These are phyloP conservation scores for Magallana angulata DNA, from an alignment of 1,140 invertebrate genomes.

Conservation along the genomic window DNA sequence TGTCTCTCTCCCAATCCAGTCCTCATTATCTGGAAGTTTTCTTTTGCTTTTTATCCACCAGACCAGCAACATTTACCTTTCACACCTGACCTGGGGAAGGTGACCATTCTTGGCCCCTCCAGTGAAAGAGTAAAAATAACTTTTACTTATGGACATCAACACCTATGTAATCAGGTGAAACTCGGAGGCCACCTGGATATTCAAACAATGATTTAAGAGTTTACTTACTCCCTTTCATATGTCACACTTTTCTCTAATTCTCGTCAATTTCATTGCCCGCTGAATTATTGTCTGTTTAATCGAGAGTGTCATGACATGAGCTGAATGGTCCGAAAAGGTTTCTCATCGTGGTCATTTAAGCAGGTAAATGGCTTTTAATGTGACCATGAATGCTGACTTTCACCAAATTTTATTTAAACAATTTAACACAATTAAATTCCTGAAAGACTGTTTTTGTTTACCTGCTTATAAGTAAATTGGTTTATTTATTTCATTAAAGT, in stretches of 20 bases:
- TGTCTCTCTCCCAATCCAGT: background rate
- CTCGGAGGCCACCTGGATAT: background rate
- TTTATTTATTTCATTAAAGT: conserved; percentile 35
- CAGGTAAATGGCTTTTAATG: conserved; percentile 32
- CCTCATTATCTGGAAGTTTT: background rate
- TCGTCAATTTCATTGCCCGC: conserved; percentile 6
- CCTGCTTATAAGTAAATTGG: conserved; percentile 32
- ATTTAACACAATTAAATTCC: conserved; percentile 24
- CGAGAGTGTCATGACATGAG: conserved; percentile 3
- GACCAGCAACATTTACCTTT: background rate
- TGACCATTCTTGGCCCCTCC: background rate
- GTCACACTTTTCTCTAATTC: conserved; percentile 7
- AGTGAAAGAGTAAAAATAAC: conserved; percentile 16
- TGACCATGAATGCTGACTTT: conserved; percentile 28
- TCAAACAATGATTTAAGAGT: conserved; percentile 32
- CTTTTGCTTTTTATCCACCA: background rate
- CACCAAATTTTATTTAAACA: conserved; percentile 13
- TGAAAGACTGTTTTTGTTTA: conserved; percentile 27
- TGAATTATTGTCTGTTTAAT: background rate
- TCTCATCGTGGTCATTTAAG: conserved; percentile 6
- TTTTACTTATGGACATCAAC: conserved; percentile 2
- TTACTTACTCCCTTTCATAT: conserved; percentile 21
- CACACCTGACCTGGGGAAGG: background rate
- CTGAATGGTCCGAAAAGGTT: background rate
- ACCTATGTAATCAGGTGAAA: conserved; percentile 11